Conservation (phyloP, 1,140 invertebrate genomes). For the Hormaphis cornu region DNA sequence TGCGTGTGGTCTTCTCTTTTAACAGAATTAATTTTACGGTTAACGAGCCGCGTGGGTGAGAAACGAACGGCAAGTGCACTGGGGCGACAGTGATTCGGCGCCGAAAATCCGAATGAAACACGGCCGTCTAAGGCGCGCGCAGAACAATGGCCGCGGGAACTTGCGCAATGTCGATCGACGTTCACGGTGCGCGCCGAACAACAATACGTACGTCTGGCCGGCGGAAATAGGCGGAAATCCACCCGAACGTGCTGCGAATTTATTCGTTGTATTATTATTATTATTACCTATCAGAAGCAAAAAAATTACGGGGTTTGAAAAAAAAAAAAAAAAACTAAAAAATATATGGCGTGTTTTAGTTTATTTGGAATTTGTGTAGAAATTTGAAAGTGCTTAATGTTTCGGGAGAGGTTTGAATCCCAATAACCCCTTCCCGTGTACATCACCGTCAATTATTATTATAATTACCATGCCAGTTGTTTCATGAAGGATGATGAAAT, state of each 20-base stretch:
- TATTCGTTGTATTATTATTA: too few species aligned
- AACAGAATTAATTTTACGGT: constrained; percentile 30
- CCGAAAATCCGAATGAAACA: background rate
- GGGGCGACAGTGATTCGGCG: constrained; percentile 27
- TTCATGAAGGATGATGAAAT: too few species aligned
- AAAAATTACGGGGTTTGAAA: too few species aligned
- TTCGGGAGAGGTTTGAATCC: too few species aligned
- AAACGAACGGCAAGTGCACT: constrained; percentile 20
- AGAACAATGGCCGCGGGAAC: constrained; percentile 3
- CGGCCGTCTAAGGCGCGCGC: background rate
- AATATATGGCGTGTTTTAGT: too few species aligned
- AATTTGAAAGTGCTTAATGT: too few species aligned
- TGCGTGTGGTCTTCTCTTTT: constrained; percentile 21
- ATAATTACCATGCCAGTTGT: too few species aligned
- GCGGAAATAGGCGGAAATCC: constrained; percentile 14
- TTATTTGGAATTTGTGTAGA: too few species aligned
- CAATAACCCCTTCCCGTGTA: too few species aligned
- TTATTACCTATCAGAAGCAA: too few species aligned
- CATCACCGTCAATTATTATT: too few species aligned
- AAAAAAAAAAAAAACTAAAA: too few species aligned
- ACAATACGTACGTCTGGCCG: constrained; percentile 9
- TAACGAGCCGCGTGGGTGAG: background rate
- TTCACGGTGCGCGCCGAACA: background rate
- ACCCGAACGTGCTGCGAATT: background rate
- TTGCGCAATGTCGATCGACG: background rate